Base-by-base conservation (phyloP, 2,797 vertebrate genomes). In the Ctenochaetus hawaiiensis region DNA sequence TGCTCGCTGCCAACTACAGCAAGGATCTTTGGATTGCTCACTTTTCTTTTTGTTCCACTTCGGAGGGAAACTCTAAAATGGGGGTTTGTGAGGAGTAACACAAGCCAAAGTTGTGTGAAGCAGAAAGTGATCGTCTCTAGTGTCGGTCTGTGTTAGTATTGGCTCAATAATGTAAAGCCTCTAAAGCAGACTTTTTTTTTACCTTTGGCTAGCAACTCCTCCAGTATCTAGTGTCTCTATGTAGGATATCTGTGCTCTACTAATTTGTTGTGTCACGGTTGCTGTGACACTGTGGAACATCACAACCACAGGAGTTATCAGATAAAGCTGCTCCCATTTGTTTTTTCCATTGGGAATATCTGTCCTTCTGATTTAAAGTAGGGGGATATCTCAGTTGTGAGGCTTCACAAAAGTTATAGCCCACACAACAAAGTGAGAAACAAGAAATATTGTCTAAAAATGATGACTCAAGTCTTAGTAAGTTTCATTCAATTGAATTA, bases 11-110 rank as follows among this genome's bases (percentile, higher is more conserved):
- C 83, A 87, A 68, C 61, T 51, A 30, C 61, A 4, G 56, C 43
- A 18, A 47, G 45, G 64, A n/a, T 34, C 47, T 67, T 69, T 65
- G 75, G 18, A 67, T 43, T 3, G 6, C 73, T 72, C 17, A 5
- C 54, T 77, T 85, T 80, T 77, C 57, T 26, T 81, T 86, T 81
- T 75, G 63, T 87, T 86, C 56, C 79, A 67, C 80, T 83, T 75
- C 56, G 70, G 83, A 61, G 48, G 71, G 78, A 85, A 75, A 52
- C 67, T 65, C 45, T 43, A 7, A 75, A 77, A 51, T 0, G 1
- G 23, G 12, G 44, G 54, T 56, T 77, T 70, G 23, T 51, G 16
- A 59, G 26, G 30, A 51, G 63, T 17, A 60, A 78, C 34, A 34
- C 44, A 14, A 37, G 80, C 75, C 77, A 82, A 72, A 84, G 80